Evolutionary conservation across 2,888 invertebrate species (phyloP).

Genomic region (Cepaea hortensis): DNA sequence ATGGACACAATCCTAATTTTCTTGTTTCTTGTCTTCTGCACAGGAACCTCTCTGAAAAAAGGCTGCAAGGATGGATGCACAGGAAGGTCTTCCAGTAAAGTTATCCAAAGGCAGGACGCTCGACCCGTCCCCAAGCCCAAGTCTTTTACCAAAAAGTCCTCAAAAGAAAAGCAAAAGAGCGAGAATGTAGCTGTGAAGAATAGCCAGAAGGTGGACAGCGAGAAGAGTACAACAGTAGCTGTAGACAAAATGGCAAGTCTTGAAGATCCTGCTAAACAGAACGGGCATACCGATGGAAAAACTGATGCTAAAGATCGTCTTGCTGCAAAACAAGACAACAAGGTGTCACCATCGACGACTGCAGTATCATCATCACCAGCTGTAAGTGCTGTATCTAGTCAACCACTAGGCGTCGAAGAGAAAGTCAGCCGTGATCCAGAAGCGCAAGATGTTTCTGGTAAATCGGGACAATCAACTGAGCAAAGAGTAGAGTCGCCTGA

Average conservation of each 20-base stretch:
- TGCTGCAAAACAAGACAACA: background rate
- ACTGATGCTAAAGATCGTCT: background rate
- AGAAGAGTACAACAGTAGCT: background rate
- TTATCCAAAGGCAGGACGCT: background rate
- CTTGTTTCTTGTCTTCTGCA: background rate
- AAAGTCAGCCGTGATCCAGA: background rate
- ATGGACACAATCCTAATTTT: background rate
- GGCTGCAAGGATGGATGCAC: constrained; percentile 6
- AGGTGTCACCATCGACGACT: background rate
- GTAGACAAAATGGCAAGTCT: background rate
- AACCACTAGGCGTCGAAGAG: background rate
- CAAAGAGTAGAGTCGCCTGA: background rate
- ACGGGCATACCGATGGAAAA: background rate
- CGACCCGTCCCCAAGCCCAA: background rate
- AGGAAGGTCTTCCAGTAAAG: background rate
- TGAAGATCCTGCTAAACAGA: background rate
- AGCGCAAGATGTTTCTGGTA: background rate
- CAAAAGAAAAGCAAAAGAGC: constrained; percentile 15
- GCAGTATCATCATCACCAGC: background rate
- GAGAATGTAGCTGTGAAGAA: background rate
- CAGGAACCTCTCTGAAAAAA: constrained; percentile 26
- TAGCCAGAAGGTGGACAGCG: background rate
- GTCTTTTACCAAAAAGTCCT: background rate
- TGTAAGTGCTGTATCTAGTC: background rate
- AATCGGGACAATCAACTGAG: no score